phyloP scores from a whole-genome alignment of 2,113 vertebrate species.

The Scartelaos histophorus region DNA sequence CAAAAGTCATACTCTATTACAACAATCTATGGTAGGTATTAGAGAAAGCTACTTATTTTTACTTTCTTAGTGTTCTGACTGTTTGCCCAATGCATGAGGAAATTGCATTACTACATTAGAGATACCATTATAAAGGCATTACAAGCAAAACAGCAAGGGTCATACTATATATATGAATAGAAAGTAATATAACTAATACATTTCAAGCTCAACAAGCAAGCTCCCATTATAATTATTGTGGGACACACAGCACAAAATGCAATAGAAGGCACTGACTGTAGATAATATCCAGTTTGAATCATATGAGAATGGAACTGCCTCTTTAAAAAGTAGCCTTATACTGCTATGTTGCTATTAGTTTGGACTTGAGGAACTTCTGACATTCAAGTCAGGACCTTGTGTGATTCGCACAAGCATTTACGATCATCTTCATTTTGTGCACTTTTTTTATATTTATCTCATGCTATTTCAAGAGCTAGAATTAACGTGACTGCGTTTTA shows the following conservation, averaged over 20 bases:
- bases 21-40: background rate
- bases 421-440: background rate
- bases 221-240: background rate
- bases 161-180: background rate
- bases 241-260: background rate
- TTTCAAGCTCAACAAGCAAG: background rate
- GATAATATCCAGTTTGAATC: background rate
- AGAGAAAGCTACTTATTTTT: background rate
- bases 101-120: background rate
- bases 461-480: background rate
- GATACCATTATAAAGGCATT: background rate
- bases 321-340: background rate
- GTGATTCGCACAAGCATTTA: background rate
- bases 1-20: no score
- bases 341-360: background rate
- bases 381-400: background rate
- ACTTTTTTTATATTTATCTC: background rate
- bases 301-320: background rate
- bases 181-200: background rate
- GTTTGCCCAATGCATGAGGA: background rate
- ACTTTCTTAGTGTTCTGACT: background rate
- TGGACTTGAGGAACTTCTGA: background rate
- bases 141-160: background rate
- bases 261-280: background rate
- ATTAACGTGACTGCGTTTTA: slow-evolving; percentile 37